These are phyloP conservation scores for Pterocles burchelli DNA, from an alignment of 2,113 vertebrate species.

Conservation along the genomic window DNA sequence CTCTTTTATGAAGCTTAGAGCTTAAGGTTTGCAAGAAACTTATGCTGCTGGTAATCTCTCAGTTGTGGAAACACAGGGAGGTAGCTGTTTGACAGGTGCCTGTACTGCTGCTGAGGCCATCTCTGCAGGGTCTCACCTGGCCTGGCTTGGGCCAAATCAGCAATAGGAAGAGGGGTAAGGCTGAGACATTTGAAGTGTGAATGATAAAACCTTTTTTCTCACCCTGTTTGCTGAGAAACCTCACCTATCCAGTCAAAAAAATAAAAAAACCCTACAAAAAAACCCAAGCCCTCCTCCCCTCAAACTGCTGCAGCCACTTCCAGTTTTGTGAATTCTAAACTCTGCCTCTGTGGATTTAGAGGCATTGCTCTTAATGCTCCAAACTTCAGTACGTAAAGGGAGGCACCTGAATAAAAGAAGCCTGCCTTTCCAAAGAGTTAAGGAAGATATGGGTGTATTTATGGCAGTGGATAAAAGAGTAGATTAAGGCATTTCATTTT, in stretches of 20 bases:
- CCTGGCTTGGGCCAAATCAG: background rate
- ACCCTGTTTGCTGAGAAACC: background rate
- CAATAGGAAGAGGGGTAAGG: background rate
- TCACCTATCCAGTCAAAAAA: background rate
- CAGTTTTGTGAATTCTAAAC: background rate
- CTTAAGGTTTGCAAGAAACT: background rate
- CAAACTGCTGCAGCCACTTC: background rate
- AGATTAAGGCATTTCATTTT: background rate
- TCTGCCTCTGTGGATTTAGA: background rate
- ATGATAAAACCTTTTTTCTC: background rate
- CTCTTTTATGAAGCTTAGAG: background rate
- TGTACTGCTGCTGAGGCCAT: background rate
- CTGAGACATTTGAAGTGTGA: background rate
- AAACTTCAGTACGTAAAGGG: background rate
- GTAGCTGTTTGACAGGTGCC: background rate
- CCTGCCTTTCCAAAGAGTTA: background rate
- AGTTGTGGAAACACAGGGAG: background rate
- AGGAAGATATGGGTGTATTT: background rate
- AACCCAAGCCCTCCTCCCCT: background rate
- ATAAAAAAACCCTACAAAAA: background rate
- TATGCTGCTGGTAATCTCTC: background rate
- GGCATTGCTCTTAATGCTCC: background rate
- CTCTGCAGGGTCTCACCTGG: background rate
- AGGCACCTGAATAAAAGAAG: background rate
- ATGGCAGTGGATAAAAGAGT: background rate